Evolutionary conservation across 2,113 vertebrate genomes (phyloP), one percentile per base, ranked within the genome.

Genomic region (Fregetta grallaria): DNA sequence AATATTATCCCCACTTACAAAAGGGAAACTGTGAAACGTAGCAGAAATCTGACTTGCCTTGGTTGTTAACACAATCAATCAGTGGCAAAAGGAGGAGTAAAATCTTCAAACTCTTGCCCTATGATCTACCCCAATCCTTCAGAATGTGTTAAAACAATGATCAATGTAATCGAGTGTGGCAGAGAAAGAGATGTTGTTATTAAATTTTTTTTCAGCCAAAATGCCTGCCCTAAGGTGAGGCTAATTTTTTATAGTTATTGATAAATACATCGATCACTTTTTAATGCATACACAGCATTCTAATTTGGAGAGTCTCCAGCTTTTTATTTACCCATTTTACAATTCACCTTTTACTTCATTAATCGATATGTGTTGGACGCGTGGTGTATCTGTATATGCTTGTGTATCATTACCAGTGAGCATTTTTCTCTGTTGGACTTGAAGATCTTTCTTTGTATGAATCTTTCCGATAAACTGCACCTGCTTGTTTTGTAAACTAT

Each of bases 1-100:
- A 96, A 95, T 95, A 94, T 95, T 97, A 94, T 76, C 70, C 62
- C 91, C 71, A 90, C 84, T 95, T 95, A 76, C 26, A 85, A 96
- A 95, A 83, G 74, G 81, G 74, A 93, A 96, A 93, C 74, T 76
- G 85, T 92, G 94, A 94, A 94, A 90, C 0, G 2, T 22, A 86
- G 58, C 87, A 96, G 87, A 93, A 79, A 96, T 89, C 77, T 73
- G 81, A 55, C 81, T 97, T 87, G 30, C 62, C 77, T 92, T 45
- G 55, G n/a, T 30, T 61, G 65, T 84, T 95, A 80, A 82, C 4
- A 1, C 70, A 82, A 62, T 70, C 26, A 23, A 23, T 93, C 84
- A 70, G 81, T 29, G 38, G 59, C 62, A 90, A 92, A 90, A 95
- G 34, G 61, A 87, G 14, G 61, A 92, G 61, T 91, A 90, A 90